A percentile compares a stretch with the other conserved stretches of the same genome.
phyloP scores from a whole-genome alignment of 2,797 vertebrate species.

The Propithecus deckenii region DNA sequence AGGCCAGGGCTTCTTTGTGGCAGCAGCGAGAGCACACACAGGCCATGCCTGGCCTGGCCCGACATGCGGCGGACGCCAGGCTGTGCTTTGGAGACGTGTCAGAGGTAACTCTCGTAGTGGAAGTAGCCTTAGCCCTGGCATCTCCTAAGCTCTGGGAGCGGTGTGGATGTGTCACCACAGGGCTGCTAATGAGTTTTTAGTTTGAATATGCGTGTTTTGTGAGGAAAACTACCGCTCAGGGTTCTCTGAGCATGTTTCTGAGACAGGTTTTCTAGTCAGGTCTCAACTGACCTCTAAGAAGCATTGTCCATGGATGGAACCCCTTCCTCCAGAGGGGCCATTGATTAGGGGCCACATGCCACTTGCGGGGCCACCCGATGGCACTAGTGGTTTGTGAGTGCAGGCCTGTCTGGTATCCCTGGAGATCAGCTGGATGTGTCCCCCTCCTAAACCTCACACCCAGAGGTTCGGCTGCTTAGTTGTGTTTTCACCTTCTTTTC shows the following conservation, averaged over 20 bases:
- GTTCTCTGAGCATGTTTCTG: background rate
- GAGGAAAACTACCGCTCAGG: background rate
- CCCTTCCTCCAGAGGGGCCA: background rate
- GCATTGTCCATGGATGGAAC: background rate
- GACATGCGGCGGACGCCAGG: background rate
- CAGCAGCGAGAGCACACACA: background rate
- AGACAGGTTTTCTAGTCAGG: background rate
- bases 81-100: background rate
- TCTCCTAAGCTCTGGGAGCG: background rate
- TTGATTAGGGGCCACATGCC: background rate
- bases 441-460: background rate
- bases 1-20: background rate
- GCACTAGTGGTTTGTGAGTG: background rate
- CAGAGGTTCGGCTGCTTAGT: background rate
- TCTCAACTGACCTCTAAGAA: background rate
- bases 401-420: background rate
- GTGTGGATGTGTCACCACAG: background rate
- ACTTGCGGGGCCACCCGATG: background rate
- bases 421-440: background rate
- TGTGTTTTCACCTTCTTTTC: background rate
- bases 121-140: background rate
- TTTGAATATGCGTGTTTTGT: background rate
- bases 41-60: background rate
- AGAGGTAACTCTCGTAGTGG: background rate
- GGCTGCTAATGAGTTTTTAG: background rate